phyloP scores from a whole-genome alignment of 2,888 invertebrate species.

The Drosophila subsilvestris region DNA sequence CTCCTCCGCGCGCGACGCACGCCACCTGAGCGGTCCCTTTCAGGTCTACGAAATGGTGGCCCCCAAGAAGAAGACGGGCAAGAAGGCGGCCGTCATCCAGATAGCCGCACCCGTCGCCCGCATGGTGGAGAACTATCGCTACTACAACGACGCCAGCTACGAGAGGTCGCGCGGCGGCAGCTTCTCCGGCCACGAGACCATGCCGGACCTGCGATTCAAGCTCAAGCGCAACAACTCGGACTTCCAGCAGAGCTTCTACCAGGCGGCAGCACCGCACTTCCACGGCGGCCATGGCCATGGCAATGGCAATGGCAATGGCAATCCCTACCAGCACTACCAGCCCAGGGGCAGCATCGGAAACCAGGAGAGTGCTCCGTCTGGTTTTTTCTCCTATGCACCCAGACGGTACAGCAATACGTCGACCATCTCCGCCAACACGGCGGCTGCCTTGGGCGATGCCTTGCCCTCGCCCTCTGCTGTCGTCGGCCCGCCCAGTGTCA shows the following conservation, averaged over 20 bases:
- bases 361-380: constrained; percentile 61
- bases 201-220: constrained; percentile 80
- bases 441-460: constrained; percentile 61
- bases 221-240: constrained; percentile 83
- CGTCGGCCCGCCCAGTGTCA: constrained; percentile 28
- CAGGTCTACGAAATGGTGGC: constrained; percentile 92
- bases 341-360: constrained; percentile 70
- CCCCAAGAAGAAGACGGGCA: constrained; percentile 89
- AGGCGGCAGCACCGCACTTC: constrained; percentile 43
- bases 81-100: constrained; percentile 86
- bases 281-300: constrained; percentile 33
- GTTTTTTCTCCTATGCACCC: constrained; percentile 83
- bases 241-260: constrained; percentile 82
- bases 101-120: constrained; percentile 85
- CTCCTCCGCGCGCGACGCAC: constrained; percentile 92
- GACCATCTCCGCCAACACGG: constrained; percentile 75
- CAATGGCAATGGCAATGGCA: constrained; percentile 55
- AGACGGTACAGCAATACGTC: constrained; percentile 89
- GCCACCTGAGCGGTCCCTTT: constrained; percentile 87
- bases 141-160: constrained; percentile 84
- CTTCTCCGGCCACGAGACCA: constrained; percentile 82
- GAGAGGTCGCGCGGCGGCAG: constrained; percentile 84
- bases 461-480: constrained; percentile 50
- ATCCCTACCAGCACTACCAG: constrained; percentile 63
- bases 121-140: constrained; percentile 87